These are phyloP conservation scores for Corythaeola cristata DNA, from an alignment of 2,113 vertebrate species.

Conservation along the genomic window DNA sequence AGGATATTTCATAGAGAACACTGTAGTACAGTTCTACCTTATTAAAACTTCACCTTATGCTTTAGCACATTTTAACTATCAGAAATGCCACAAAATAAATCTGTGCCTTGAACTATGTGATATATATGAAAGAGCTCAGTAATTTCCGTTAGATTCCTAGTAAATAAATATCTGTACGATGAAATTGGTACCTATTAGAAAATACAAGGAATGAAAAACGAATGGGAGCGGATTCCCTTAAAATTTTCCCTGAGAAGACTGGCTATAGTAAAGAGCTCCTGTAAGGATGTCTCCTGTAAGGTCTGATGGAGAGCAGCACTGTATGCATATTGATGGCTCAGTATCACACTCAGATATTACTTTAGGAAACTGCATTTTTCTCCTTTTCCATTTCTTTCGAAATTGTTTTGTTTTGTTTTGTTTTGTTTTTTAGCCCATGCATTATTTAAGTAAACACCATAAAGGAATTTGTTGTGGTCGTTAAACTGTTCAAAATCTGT, in stretches of 20 bases:
- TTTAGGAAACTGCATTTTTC: background rate
- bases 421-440: background rate
- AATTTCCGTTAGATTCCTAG: background rate
- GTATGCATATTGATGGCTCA: background rate
- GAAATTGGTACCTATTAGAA: background rate
- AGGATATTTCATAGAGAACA: background rate
- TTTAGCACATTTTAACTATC: background rate
- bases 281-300: background rate
- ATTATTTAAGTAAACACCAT: background rate
- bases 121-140: background rate
- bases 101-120: background rate
- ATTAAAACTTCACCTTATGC: background rate
- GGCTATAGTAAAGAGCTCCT: background rate
- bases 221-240: background rate
- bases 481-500: background rate
- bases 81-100: background rate
- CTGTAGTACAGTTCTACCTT: background rate
- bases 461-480: background rate
- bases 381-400: background rate
- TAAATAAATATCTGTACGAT: background rate
- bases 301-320: background rate
- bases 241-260: background rate
- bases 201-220: background rate
- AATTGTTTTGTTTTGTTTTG: background rate
- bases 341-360: background rate